These are phyloP conservation scores for Cryptomyrus ogoouensis DNA, from an alignment of 2,113 vertebrate species.

Conservation along the genomic window DNA sequence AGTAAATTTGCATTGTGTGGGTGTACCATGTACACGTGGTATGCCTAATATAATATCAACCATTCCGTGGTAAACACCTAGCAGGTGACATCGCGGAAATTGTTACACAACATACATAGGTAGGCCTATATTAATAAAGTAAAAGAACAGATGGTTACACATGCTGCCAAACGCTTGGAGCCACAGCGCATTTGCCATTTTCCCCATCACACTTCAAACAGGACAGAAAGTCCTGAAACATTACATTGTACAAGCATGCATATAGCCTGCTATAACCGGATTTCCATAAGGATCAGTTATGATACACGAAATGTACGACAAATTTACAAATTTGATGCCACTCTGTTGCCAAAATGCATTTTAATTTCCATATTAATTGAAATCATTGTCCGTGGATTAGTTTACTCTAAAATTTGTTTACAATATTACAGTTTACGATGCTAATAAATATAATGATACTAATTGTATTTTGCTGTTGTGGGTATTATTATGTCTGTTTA, in stretches of 20 bases:
- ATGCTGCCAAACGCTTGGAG: not conserved
- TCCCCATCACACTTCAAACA: not conserved
- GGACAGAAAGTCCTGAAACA: not conserved
- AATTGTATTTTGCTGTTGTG: not conserved
- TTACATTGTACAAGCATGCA: not conserved
- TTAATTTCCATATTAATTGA: slow-evolving; percentile 6
- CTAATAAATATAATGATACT: not conserved
- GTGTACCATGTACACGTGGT: not conserved
- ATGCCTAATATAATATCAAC: not conserved
- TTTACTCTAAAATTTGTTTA: not conserved
- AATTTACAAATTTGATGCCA: not conserved
- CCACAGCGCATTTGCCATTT: not conserved
- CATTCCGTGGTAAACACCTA: not conserved
- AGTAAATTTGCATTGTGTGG: not conserved
- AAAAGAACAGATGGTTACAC: not conserved
- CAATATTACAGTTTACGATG: not conserved
- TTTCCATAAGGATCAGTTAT: slow-evolving; percentile 3
- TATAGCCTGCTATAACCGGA: not conserved
- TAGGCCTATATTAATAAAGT: not conserved
- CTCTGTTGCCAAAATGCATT: not conserved
- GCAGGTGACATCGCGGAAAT: not conserved
- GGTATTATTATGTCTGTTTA: not conserved
- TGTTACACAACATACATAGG: not conserved
- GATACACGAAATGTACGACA: not conserved
- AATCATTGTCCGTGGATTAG: slow-evolving; percentile 15